Base-by-base conservation (phyloP, 2,113 vertebrate genomes). In the Peromyscus leucopus region DNA sequence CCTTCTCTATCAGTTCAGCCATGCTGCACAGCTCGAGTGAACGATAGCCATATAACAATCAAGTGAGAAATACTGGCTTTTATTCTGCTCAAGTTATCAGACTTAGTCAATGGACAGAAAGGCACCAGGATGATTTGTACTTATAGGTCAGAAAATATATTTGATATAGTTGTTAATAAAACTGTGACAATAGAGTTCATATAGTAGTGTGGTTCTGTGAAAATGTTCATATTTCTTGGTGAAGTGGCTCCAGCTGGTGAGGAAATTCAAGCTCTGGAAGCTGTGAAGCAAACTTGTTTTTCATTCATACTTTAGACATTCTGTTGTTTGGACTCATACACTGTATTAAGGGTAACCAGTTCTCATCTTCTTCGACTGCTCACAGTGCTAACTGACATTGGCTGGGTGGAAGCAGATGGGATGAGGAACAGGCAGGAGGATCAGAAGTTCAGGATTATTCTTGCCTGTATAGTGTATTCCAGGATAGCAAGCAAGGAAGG, bases 161-260 rank as follows among this genome's bases (percentile, higher is more conserved):
- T 65, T 75, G 33, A 74, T 75, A 85, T 78, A 82, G 13, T 89
- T 96, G 46, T 90, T 67, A 91, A 74, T 75, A 31, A 94, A 91
- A 79, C 9, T 91, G 12, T 69, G 69, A 83, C 48, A 90, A 92
- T 75, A 42, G 6, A 67, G 2, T 67, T 91, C 61, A 75, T 31
- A 80, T n/a, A 82, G 87, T 61, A 90, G 55, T 5, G 3, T 88
- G 90, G 90, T 1, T 48, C 67, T 72, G 33, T 19, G 57, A 76
- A 84, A 65, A 76, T 94, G 48, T 57, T 93, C 31, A 13, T 69
- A 72, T 65, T 74, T 96, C n/a, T 89, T 59, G 28, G 71, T 39
- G 78, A 21, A 61, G 22, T 83, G 4, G 61, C 61, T 93, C 28
- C 71, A 65, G 5, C 51, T 39, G 8, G 4, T 69, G 31, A 94